These are phyloP conservation scores for Pseudorhombus dupliciocellatus DNA, from an alignment of 2,113 vertebrate genomes.

Conservation along the genomic window DNA sequence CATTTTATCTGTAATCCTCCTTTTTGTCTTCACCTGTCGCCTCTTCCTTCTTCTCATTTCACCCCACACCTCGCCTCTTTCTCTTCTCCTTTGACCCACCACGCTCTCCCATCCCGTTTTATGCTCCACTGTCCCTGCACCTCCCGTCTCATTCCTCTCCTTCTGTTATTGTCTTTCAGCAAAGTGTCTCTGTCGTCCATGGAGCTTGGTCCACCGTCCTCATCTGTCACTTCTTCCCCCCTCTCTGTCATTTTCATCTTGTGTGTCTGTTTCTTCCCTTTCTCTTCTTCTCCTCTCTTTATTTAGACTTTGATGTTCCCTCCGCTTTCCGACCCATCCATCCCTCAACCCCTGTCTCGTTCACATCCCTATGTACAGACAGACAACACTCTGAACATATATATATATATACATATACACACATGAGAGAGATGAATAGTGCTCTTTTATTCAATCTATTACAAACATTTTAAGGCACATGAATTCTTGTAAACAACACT, in stretches of 20 bases:
- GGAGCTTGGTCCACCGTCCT: slow-evolving; percentile 9
- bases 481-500: too few species aligned
- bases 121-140: not conserved
- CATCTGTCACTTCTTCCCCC: slow-evolving; percentile 20
- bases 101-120: not conserved
- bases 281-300: slow-evolving; percentile 3
- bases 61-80: not conserved
- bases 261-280: slow-evolving; percentile 20
- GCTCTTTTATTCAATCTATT: too few species aligned
- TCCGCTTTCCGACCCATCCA: not conserved
- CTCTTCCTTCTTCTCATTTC: not conserved
- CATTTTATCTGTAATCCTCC: slow-evolving; percentile 29
- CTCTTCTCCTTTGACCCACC: not conserved
- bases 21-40: not conserved
- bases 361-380: slow-evolving; percentile 14
- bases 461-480: too few species aligned
- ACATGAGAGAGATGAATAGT: too few species aligned
- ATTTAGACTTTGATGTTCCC: slow-evolving; percentile 22
- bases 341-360: not conserved
- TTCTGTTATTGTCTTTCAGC: slow-evolving; percentile 17
- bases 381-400: not conserved
- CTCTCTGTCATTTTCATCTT: slow-evolving; percentile 9
- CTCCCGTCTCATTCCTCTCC: not conserved
- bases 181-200: slow-evolving; percentile 15
- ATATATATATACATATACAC: not conserved